Percentiles rank a stretch among this genome's conserved stretches.
Evolutionary conservation across 2,797 vertebrate genomes (phyloP).

Genomic region (Argentina silus): DNA sequence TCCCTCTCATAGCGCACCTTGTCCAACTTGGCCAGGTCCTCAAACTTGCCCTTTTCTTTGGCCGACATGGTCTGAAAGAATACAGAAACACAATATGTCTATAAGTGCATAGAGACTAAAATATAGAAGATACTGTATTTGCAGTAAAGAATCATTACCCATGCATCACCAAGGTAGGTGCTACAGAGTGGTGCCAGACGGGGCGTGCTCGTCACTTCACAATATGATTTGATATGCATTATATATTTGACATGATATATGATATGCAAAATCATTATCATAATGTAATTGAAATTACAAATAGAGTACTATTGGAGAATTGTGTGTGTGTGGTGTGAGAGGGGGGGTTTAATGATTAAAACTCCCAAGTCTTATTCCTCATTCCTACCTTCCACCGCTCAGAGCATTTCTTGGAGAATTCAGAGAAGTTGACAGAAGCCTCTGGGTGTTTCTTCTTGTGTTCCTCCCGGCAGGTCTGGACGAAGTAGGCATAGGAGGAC

Average conservation of each 20-base stretch:
- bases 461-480: constrained; percentile 98
- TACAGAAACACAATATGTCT: constrained; percentile 42
- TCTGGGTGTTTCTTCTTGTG: constrained; percentile 99
- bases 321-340: neutral
- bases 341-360: neutral
- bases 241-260: too few species aligned
- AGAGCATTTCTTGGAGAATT: constrained; percentile 99
- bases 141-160: neutral
- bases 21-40: constrained; percentile 94
- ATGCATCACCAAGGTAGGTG: too few species aligned
- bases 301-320: too few species aligned
- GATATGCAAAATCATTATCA: too few species aligned
- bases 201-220: too few species aligned
- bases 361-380: neutral
- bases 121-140: neutral
- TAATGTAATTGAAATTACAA: too few species aligned
- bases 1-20: constrained; percentile 97
- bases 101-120: neutral
- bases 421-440: constrained; percentile 95
- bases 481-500: constrained; percentile 99
- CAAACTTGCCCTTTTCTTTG: constrained; percentile 97
- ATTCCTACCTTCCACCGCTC: constrained; percentile 95
- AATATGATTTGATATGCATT: too few species aligned
- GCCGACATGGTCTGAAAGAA: constrained; percentile 88
- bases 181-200: too few species aligned